Percentiles rank a stretch among this genome's conserved stretches.
Evolutionary conservation across 2,888 invertebrate genomes (phyloP).

Genomic region (Fabriciana adippe): DNA sequence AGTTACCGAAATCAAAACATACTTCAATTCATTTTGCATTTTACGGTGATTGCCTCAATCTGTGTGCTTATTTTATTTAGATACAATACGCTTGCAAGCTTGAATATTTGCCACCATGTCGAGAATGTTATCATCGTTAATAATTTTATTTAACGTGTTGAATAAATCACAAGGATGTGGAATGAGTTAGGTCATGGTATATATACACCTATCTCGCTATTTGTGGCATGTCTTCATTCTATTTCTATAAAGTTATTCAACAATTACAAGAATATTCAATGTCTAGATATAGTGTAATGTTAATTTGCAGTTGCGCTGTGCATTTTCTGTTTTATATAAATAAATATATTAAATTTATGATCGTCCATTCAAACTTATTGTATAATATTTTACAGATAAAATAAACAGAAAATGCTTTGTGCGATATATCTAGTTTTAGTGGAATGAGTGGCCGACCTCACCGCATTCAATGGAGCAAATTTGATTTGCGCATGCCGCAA

Average conservation of each 20-base stretch:
- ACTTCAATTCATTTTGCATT: constrained; percentile 34
- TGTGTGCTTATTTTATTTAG: constrained; percentile 73
- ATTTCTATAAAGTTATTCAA: constrained; percentile 20
- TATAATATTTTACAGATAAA: constrained; percentile 40
- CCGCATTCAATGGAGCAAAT: constrained; percentile 80
- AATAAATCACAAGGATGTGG: constrained; percentile 29
- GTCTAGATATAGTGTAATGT: constrained; percentile 46
- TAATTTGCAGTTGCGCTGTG: constrained; percentile 60
- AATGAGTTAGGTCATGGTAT: constrained; percentile 31
- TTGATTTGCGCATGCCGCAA: constrained; percentile 80
- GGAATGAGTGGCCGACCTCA: constrained; percentile 81
- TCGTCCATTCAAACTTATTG: neutral
- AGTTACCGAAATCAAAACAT: constrained; percentile 29
- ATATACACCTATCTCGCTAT: constrained; percentile 33
- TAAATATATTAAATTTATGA: constrained; percentile 18
- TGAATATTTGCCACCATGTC: constrained; percentile 68
- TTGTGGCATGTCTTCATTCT: constrained; percentile 35
- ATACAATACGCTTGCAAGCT: constrained; percentile 75
- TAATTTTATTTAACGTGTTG: constrained; percentile 37
- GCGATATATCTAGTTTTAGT: constrained; percentile 75
- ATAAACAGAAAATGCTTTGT: constrained; percentile 72
- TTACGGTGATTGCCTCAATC: constrained; percentile 68
- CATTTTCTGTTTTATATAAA: constrained; percentile 65
- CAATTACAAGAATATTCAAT: constrained; percentile 52
- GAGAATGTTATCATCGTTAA: constrained; percentile 78